Evolutionary conservation across 2,888 invertebrate species (phyloP).

Genomic region (Drosophila mulleri): DNA sequence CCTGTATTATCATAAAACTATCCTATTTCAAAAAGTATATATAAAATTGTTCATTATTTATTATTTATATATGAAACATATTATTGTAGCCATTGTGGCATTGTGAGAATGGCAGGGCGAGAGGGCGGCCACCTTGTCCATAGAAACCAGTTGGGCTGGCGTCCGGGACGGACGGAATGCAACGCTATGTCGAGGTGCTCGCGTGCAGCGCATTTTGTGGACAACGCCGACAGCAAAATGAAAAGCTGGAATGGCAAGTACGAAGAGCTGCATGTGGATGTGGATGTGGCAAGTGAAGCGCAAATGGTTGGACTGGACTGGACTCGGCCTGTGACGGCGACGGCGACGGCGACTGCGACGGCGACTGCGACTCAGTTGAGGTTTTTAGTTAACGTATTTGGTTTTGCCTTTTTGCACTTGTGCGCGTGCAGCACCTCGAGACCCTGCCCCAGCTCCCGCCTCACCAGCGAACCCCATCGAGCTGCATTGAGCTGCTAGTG

Average conservation of each 20-base stretch:
- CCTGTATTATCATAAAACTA: too few relatives aligned
- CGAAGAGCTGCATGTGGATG: slow-evolving; percentile 13
- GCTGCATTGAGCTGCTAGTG: slow-evolving; percentile 40
- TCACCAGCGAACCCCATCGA: slow-evolving; percentile 27
- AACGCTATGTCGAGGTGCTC: slow-evolving; percentile 50
- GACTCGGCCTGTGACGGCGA: neutral
- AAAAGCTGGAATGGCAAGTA: slow-evolving; percentile 65
- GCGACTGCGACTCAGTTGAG: slow-evolving; percentile 9
- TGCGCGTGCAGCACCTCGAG: slow-evolving; percentile 25
- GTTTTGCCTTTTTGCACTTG: slow-evolving; percentile 52
- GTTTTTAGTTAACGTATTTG: slow-evolving; percentile 45
- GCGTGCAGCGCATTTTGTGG: slow-evolving; percentile 61
- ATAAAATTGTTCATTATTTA: neutral
- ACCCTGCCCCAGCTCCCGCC: neutral
- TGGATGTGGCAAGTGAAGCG: slow-evolving; percentile 22
- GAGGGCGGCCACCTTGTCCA: slow-evolving; percentile 28
- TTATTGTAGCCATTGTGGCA: slow-evolving; percentile 8
- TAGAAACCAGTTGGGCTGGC: slow-evolving; percentile 65
- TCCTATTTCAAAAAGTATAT: neutral
- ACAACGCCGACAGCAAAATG: slow-evolving; percentile 66
- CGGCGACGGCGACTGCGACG: too few relatives aligned
- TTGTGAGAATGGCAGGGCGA: slow-evolving; percentile 1
- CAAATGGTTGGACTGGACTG: slow-evolving; percentile 27
- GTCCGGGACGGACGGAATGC: slow-evolving; percentile 22
- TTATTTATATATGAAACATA: slow-evolving; percentile 6